A percentile compares a stretch with the other conserved stretches of the same genome.
phyloP scores from a whole-genome alignment of 2,888 invertebrate species.

The Hermodice carunculata region DNA sequence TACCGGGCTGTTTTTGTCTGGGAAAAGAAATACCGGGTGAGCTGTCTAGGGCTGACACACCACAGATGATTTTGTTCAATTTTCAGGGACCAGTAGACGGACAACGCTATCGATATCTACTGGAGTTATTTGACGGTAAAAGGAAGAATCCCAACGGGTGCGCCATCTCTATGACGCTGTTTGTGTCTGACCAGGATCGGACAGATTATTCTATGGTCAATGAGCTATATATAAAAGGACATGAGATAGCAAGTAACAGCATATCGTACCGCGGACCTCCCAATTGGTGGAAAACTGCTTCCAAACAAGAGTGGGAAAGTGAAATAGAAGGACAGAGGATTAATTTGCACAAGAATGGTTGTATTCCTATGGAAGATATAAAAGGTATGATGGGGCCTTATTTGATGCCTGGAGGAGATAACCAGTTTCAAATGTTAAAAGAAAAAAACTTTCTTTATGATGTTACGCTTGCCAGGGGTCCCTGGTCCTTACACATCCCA shows the following conservation, averaged over 20 bases:
- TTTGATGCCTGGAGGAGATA: constrained; percentile 87
- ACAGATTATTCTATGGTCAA: constrained; percentile 98
- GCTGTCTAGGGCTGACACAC: constrained; percentile 30
- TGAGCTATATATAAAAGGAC: constrained; percentile 93
- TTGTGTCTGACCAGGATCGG: constrained; percentile 99
- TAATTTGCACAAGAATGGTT: constrained; percentile 83
- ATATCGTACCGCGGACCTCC: constrained; percentile 72
- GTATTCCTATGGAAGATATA: constrained; percentile 85
- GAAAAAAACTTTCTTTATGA: constrained; percentile 95
- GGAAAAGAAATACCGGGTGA: constrained; percentile 7
- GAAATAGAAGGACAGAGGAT: constrained; percentile 93
- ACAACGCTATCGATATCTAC: constrained; percentile 30
- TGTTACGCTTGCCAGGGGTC: constrained; percentile 85
- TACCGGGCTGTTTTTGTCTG: constrained; percentile 12
- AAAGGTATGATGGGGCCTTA: constrained; percentile 92
- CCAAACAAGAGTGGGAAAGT: constrained; percentile 91
- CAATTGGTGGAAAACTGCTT: constrained; percentile 80
- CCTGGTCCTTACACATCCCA: constrained; percentile 80
- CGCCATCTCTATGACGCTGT: constrained; percentile 91
- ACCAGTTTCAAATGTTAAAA: constrained; percentile 93
- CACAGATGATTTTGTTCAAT: constrained; percentile 52
- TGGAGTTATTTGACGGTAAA: constrained; percentile 44
- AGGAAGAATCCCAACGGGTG: constrained; percentile 77
- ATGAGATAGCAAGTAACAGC: constrained; percentile 98
- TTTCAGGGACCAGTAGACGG: constrained; percentile 51